These are phyloP conservation scores for Clarias magur DNA, from an alignment of 2,113 vertebrate species.

Conservation along the genomic window DNA sequence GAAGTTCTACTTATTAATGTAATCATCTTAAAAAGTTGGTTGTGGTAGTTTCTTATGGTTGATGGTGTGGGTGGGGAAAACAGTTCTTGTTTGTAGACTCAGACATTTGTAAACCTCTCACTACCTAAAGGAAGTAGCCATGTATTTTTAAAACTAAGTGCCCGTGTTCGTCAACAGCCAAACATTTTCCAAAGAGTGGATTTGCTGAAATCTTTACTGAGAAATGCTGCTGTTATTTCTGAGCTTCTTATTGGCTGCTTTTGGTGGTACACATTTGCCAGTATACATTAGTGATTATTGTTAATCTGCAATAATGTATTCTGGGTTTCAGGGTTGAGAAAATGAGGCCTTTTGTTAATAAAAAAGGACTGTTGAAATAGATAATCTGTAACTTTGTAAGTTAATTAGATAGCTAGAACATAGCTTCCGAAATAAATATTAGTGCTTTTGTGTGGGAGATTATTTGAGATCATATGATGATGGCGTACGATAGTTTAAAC, in stretches of 20 bases:
- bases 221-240: not conserved
- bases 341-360: not conserved
- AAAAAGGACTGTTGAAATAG: not conserved
- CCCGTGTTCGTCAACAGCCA: not conserved
- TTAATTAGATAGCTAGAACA: not conserved
- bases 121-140: not conserved
- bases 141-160: not conserved
- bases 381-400: not conserved
- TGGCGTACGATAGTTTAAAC: not conserved
- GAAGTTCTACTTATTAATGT: not conserved
- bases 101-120: not conserved
- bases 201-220: not conserved
- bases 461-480: not conserved
- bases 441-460: not conserved
- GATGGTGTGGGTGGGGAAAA: not conserved
- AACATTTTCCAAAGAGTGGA: conserved; percentile 15
- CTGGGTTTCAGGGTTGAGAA: not conserved
- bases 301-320: conserved; percentile 18
- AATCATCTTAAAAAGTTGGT: not conserved
- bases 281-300: not conserved
- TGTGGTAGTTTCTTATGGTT: not conserved
- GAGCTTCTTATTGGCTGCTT: not conserved
- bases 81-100: not conserved
- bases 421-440: conserved; percentile 9
- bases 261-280: not conserved